These are phyloP conservation scores for Pocillopora damicornis DNA, from an alignment of 64 coral and sea anemone species.

Conservation along the genomic window DNA sequence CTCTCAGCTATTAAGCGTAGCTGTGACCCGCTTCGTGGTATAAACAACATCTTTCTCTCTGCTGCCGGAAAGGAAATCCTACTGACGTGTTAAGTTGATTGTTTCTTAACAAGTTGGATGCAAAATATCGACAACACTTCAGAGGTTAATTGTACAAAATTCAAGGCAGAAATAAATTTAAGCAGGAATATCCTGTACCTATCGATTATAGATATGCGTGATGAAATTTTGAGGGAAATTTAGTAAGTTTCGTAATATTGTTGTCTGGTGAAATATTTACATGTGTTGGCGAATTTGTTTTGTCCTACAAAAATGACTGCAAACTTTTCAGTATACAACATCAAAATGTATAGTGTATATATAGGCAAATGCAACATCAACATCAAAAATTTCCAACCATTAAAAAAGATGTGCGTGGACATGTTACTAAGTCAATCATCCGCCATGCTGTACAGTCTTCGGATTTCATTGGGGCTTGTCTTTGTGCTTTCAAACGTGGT, in stretches of 20 bases:
- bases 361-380: neutral
- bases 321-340: neutral
- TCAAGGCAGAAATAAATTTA: no score
- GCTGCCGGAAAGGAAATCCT: no score
- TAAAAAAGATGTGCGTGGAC: neutral
- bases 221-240: neutral
- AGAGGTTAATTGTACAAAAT: no score
- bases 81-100: no score
- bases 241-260: neutral
- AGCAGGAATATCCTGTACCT: neutral
- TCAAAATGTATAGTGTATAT: neutral
- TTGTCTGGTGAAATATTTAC: neutral
- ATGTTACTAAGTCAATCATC: conserved; percentile 17
- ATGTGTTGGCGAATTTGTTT: neutral
- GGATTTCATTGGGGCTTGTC: conserved; percentile 66
- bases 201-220: neutral
- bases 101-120: no score
- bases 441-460: conserved; percentile 57
- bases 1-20: no score
- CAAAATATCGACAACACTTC: no score
- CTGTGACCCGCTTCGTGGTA: no score
- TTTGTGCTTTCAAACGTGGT: conserved; percentile 54
- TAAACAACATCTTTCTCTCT: no score
- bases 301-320: neutral
- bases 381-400: neutral